Percentiles rank a stretch among this genome's conserved stretches.
Conservation (phyloP, 2,888 invertebrate species). For the Cataglyphis rosenhaueri region DNA sequence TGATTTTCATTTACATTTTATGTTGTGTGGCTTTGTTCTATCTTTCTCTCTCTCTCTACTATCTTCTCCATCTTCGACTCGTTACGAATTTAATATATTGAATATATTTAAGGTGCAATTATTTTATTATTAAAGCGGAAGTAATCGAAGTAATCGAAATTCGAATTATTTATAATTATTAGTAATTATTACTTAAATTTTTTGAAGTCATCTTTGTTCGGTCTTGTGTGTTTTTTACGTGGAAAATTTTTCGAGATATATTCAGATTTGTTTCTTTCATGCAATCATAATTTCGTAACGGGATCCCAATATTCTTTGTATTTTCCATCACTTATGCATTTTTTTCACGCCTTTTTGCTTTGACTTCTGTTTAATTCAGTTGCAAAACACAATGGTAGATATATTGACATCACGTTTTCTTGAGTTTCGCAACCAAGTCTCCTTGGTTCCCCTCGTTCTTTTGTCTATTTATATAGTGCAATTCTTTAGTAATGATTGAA, state of each 20-base stretch:
- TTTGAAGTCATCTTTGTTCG: background rate
- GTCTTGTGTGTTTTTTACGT: background rate
- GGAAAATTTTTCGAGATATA: background rate
- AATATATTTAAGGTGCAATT: background rate
- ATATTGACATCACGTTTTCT: conserved; percentile 43
- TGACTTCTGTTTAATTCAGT: conserved; percentile 20
- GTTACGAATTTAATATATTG: conserved; percentile 29
- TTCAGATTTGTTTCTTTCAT: background rate
- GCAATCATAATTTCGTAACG: conserved; percentile 42
- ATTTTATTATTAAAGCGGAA: background rate
- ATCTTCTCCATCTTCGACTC: conserved; percentile 25
- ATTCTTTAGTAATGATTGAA: conserved; percentile 14
- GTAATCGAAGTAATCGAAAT: background rate
- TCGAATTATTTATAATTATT: conserved; percentile 2
- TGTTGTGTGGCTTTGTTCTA: conserved; percentile 71
- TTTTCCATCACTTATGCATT: conserved; percentile 32
- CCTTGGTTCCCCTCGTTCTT: conserved; percentile 29
- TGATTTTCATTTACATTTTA: conserved; percentile 53
- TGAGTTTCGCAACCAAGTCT: conserved; percentile 34
- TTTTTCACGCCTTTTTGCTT: conserved; percentile 31
- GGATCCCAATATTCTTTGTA: conserved; percentile 10
- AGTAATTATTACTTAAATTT: background rate
- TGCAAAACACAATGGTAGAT: conserved; percentile 47
- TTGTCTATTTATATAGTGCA: conserved; percentile 28
- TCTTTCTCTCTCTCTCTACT: conserved; percentile 50